These are phyloP conservation scores for Paguma larvata DNA, from an alignment of 2,797 vertebrate genomes.

Conservation along the genomic window DNA sequence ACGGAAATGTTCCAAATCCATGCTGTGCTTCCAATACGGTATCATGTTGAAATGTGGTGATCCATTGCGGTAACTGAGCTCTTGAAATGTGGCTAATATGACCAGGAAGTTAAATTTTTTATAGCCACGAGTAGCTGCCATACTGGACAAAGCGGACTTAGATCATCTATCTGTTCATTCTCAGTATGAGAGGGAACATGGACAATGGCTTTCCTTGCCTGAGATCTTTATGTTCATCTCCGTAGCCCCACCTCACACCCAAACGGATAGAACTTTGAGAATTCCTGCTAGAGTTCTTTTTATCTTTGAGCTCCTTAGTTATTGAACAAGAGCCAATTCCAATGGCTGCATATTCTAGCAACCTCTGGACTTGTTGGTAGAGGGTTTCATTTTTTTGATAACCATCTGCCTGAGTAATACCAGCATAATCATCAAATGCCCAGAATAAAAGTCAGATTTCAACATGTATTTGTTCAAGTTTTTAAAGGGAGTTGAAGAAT, in stretches of 20 bases:
- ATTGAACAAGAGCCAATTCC: neutral
- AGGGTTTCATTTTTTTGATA: neutral
- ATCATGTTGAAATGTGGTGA: neutral
- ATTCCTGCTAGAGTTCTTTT: neutral
- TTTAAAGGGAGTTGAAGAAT: slow-evolving; percentile 29
- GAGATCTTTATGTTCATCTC: neutral
- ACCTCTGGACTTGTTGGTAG: neutral
- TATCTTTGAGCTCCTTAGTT: neutral
- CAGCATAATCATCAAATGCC: neutral
- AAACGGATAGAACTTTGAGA: neutral
- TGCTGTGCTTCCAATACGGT: neutral
- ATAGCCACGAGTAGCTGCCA: too few relatives aligned
- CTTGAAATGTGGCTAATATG: neutral
- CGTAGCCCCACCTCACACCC: neutral
- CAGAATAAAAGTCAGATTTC: slow-evolving; percentile 6
- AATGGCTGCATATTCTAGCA: neutral
- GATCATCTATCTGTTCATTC: neutral
- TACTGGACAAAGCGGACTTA: neutral
- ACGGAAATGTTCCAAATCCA: neutral
- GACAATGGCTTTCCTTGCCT: neutral
- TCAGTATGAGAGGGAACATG: neutral
- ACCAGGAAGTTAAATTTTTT: neutral
- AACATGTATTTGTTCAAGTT: neutral
- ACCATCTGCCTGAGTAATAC: neutral
- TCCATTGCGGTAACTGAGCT: fast-evolving